Evolutionary conservation across 92 coral and sea anemone genomes (phyloP), one percentile per base, ranked within the genome.

Genomic region (Porites cylindrica): DNA sequence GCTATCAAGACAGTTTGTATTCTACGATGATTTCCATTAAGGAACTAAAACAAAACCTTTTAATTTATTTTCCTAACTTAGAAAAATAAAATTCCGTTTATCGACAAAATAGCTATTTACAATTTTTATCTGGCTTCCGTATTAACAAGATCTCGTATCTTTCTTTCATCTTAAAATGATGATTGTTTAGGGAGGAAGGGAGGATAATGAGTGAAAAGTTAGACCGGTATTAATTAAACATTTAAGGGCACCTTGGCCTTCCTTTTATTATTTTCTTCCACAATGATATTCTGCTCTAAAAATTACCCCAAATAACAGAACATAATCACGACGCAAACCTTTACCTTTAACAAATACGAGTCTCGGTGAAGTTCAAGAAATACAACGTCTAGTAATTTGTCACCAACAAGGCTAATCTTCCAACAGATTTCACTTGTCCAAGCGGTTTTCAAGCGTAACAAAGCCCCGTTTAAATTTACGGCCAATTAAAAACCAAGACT

Each of bases 231-330:
- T 73, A 83, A 83, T 83, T 83, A 83, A 83, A 83, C 81, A 83
- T 83, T 65, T 53, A 75, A 19, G 65, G 80, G 65, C 86, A 83
- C 87, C 80, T 73, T 73, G 87, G 87, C 87, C 87, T 74, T 83
- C 87, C 68, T 56, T 82, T 80, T 70, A 70, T 70, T 82, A 23
- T 71, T 70, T 81, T 70, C 86, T 18, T 70, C 86, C 23, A 13
- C 66, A 58, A 71, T 70, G 56, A 59, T 29, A 56, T 18, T 70
- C 38, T 32, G n/a, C 64, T 53, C 17, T 29, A 32, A 1, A 21
- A n/a, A 24, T 13, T 26, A 6, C 29, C 52, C 61, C 38, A 77
- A 60, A 80, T 51, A 18, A 2, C n/a, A 52, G 51, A 70, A 11
- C 13, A 21, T 6, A 26, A 69, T 6, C 16, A 68, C 56, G 17